A percentile compares a stretch with the other conserved stretches of the same genome.
phyloP scores from a whole-genome alignment of 2,888 invertebrate species.

The Suillia variegata region DNA sequence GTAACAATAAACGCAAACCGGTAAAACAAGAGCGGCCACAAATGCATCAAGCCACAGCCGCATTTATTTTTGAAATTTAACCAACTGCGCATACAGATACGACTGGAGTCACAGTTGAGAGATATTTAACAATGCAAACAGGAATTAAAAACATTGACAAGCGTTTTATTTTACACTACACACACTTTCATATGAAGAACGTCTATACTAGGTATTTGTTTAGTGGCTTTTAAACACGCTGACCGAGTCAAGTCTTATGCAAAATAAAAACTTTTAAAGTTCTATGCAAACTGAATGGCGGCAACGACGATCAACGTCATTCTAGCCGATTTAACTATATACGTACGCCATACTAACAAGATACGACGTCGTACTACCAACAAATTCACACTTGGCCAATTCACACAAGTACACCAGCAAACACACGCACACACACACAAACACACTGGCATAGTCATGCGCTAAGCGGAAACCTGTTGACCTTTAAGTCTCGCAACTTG shows the following conservation, averaged over 20 bases:
- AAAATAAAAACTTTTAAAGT: no score
- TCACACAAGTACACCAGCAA: no score
- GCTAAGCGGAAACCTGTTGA: conserved; percentile 7
- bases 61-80: neutral
- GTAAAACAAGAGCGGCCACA: neutral
- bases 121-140: neutral
- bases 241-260: neutral
- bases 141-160: neutral
- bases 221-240: neutral
- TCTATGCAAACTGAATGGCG: neutral
- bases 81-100: neutral
- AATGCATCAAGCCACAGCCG: no score
- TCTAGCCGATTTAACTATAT: neutral
- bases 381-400: neutral
- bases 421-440: no score
- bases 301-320: neutral
- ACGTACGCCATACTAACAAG: neutral
- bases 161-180: neutral
- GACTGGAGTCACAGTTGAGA: no score
- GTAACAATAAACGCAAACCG: neutral
- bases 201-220: neutral
- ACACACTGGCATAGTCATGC: no score
- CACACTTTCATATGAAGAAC: no score
- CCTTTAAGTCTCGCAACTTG: conserved; percentile 5
- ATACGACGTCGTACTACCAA: no score